Conservation (phyloP, 1,140 invertebrate species). For the Pemphigus obesinymphae region DNA sequence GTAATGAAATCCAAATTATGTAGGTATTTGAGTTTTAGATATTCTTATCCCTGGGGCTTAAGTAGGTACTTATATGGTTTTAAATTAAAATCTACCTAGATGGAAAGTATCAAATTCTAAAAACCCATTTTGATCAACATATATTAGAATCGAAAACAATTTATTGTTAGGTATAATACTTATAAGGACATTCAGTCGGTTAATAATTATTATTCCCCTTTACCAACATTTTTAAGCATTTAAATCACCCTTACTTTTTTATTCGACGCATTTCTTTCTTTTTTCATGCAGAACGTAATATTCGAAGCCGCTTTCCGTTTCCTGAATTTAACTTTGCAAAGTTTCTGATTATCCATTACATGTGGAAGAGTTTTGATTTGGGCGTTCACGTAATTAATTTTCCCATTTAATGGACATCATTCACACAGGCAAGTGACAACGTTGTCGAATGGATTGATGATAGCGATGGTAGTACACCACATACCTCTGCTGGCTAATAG, state of each 20-base stretch:
- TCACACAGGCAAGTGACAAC: neutral
- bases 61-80: no score
- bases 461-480: neutral
- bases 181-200: no score
- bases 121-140: no score
- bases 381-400: neutral
- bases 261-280: conserved; percentile 54
- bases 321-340: conserved; percentile 45
- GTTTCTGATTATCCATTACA: conserved; percentile 37
- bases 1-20: no score
- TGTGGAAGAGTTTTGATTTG: neutral
- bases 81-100: no score
- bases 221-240: no score
- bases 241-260: conserved; percentile 52
- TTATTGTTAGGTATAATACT: no score
- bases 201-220: no score
- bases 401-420: neutral
- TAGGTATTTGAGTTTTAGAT: no score
- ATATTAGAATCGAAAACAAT: no score
- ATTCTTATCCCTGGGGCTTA: no score
- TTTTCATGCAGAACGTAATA: conserved; percentile 54
- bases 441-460: neutral
- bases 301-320: conserved; percentile 54
- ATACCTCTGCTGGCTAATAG: neutral
- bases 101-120: no score